Percentiles rank a stretch among this genome's conserved stretches.
Evolutionary conservation across 2,113 vertebrate genomes (phyloP).

Genomic region (Microtus pennsylvanicus): DNA sequence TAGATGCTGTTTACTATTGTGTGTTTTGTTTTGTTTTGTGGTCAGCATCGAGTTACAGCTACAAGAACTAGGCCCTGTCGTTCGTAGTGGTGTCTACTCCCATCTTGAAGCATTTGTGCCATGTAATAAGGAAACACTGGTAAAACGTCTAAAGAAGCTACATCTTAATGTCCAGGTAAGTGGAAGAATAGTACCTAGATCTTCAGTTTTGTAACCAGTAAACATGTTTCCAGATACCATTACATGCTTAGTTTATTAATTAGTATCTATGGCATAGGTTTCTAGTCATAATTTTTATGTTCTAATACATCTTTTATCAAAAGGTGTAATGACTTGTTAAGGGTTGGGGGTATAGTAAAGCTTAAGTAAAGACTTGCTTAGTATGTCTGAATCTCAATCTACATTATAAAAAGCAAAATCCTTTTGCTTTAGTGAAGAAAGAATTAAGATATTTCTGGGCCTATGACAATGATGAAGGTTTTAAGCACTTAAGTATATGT

Average conservation of each 20-base stretch:
- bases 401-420: background rate
- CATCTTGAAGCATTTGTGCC: slow-evolving; percentile 98
- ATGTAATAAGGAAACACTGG: slow-evolving; percentile 97
- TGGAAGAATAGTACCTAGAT: background rate
- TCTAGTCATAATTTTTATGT: background rate
- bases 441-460: background rate
- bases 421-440: background rate
- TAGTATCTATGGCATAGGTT: slow-evolving; percentile 15
- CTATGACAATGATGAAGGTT: slow-evolving; percentile 22
- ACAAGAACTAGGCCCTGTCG: slow-evolving; percentile 92
- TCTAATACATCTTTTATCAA: background rate
- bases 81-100: slow-evolving; percentile 93
- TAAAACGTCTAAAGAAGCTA: slow-evolving; percentile 98
- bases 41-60: slow-evolving; percentile 97
- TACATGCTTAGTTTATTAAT: slow-evolving; percentile 11
- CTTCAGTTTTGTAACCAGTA: background rate
- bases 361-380: background rate
- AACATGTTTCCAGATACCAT: background rate
- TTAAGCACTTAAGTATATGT: background rate
- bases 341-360: background rate
- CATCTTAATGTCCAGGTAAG: slow-evolving; percentile 97
- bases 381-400: background rate
- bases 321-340: background rate
- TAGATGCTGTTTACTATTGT: slow-evolving; percentile 60
- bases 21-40: slow-evolving; percentile 68